Conservation (phyloP, 2,797 vertebrate genomes). For the Esox masquinongy region DNA sequence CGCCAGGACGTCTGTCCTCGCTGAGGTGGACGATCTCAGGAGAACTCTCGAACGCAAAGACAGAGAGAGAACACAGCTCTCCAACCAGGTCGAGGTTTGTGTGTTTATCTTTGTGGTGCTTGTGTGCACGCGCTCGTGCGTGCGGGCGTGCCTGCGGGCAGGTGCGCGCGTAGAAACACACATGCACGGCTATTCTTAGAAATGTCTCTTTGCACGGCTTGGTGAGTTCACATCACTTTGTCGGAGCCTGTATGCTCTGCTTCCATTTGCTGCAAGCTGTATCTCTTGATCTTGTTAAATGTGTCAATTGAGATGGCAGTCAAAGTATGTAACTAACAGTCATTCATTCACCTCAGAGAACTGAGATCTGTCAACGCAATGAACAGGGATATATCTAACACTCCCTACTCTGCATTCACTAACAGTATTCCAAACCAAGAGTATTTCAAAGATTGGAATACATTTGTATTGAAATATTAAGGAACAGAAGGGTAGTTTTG, state of each 20-base stretch:
- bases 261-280: neutral
- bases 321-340: constrained; percentile 41
- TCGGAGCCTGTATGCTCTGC: constrained; percentile 26
- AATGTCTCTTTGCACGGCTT: neutral
- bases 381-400: constrained; percentile 18
- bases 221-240: constrained; percentile 36
- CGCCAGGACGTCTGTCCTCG: constrained; percentile 66
- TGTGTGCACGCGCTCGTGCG: neutral
- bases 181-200: no score
- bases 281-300: constrained; percentile 47
- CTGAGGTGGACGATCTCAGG: constrained; percentile 84
- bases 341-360: constrained; percentile 44
- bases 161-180: neutral
- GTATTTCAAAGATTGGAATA: no score
- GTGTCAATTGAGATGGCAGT: constrained; percentile 47
- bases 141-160: neutral
- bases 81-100: constrained; percentile 79
- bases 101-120: constrained; percentile 7
- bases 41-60: constrained; percentile 81
- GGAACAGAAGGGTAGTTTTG: no score
- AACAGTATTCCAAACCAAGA: no score
- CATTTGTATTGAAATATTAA: no score
- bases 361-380: constrained; percentile 34
- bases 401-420: neutral
- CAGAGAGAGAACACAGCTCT: constrained; percentile 81